A percentile compares a stretch with the other conserved stretches of the same genome.
These are phyloP conservation scores for Heliconius hermathena DNA, from an alignment of 1,140 invertebrate genomes.

Conservation along the genomic window DNA sequence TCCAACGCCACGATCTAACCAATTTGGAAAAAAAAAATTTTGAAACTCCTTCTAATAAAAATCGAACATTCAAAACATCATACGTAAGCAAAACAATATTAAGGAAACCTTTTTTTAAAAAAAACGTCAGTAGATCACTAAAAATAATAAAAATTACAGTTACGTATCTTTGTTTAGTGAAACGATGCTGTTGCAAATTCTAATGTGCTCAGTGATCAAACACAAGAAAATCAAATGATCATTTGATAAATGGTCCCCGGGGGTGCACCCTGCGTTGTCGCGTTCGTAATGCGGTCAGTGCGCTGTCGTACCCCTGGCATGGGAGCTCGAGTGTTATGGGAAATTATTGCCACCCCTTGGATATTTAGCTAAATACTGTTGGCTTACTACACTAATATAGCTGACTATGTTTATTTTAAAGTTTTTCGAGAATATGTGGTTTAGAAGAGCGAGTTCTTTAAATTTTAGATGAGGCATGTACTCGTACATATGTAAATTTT, in stretches of 20 bases:
- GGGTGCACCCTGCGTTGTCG: constrained; percentile 66
- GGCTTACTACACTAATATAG: constrained; percentile 31
- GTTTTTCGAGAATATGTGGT: background rate
- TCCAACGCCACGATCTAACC: no score
- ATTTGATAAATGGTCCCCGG: constrained; percentile 79
- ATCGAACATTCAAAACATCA: no score
- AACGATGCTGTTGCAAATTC: constrained; percentile 67
- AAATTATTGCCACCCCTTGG: constrained; percentile 59
- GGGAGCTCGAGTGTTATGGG: constrained; percentile 53
- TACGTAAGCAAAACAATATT: no score
- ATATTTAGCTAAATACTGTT: constrained; percentile 48
- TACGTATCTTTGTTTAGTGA: constrained; percentile 38
- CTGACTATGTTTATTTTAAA: constrained; percentile 25
- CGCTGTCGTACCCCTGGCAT: constrained; percentile 41
- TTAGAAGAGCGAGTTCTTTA: no score
- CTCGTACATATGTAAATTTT: no score
- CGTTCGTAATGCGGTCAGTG: constrained; percentile 76
- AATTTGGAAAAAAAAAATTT: no score
- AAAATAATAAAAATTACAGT: constrained; percentile 41
- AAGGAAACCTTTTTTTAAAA: background rate
- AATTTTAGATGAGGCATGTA: no score
- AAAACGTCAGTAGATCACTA: background rate
- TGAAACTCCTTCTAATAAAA: no score
- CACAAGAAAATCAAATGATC: constrained; percentile 82
- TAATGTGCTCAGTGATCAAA: constrained; percentile 81